phyloP scores from a whole-genome alignment of 2,888 invertebrate genomes.

The Morpho achilles region DNA sequence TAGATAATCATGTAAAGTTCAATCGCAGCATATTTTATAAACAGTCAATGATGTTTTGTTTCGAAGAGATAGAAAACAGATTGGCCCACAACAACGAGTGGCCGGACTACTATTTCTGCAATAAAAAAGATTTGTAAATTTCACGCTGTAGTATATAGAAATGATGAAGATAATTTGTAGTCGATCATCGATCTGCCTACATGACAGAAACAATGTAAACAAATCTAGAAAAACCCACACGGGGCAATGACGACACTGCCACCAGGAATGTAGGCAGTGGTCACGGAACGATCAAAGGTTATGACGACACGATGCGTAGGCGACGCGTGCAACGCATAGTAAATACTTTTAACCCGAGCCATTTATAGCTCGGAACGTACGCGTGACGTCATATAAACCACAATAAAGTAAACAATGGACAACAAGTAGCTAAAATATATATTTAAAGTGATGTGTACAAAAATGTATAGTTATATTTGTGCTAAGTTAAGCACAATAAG shows the following conservation, averaged over 20 bases:
- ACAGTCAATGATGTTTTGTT: too few relatives aligned
- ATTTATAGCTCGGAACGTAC: constrained; percentile 44
- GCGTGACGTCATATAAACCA: constrained; percentile 53
- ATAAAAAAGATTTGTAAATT: neutral
- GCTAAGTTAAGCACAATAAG: too few relatives aligned
- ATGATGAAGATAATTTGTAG: constrained; percentile 10
- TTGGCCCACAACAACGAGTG: too few relatives aligned
- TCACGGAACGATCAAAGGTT: constrained; percentile 25
- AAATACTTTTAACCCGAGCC: constrained; percentile 45
- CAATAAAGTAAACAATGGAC: constrained; percentile 41
- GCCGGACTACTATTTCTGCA: neutral
- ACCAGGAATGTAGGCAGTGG: constrained; percentile 20
- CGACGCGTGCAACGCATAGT: constrained; percentile 54
- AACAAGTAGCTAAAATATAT: constrained; percentile 28
- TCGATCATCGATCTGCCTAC: constrained; percentile 12
- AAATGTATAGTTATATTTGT: neutral
- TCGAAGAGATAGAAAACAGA: too few relatives aligned
- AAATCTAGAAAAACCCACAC: constrained; percentile 47
- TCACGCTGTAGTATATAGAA: neutral
- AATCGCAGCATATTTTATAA: too few relatives aligned
- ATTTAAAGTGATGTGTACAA: neutral
- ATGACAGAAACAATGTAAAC: constrained; percentile 31
- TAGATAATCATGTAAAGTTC: too few relatives aligned
- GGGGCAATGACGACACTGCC: constrained; percentile 34
- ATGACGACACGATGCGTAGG: constrained; percentile 43